Evolutionary conservation across 2,888 invertebrate species (phyloP).

Genomic region (Kryphioiulus occultus): DNA sequence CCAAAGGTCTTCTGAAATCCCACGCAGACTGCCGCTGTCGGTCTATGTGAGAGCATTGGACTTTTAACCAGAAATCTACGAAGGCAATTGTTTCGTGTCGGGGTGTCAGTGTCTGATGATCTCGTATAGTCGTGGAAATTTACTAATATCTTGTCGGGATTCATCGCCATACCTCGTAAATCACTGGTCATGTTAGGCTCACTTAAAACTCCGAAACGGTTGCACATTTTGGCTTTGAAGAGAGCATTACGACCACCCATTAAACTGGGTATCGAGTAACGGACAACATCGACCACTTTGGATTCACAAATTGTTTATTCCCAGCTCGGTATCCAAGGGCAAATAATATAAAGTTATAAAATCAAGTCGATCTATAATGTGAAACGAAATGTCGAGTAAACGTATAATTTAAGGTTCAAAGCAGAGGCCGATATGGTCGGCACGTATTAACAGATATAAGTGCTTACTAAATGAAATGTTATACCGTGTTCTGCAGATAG

Average conservation of each 20-base stretch:
- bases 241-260: not conserved
- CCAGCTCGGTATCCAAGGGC: conserved; percentile 15
- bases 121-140: not conserved
- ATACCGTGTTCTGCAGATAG: not conserved
- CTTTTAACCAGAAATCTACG: not conserved
- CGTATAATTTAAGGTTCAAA: conserved; percentile 17
- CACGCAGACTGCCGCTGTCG: not conserved
- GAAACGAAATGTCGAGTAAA: conserved; percentile 9
- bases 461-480: not conserved
- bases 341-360: conserved; percentile 22
- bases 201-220: not conserved
- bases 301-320: conserved; percentile 12
- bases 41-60: not conserved
- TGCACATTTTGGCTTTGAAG: not conserved
- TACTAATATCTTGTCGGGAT: conserved; percentile 6
- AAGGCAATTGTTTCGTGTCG: not conserved
- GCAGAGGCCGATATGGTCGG: not conserved
- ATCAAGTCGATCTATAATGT: conserved; percentile 17
- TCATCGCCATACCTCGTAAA: not conserved
- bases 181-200: not conserved
- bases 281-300: conserved; percentile 3
- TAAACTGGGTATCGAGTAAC: not conserved
- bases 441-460: not conserved
- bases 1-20: not conserved
- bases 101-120: not conserved